Evolutionary conservation across 2,113 vertebrate species (phyloP).

Genomic region (Tichodroma muraria): DNA sequence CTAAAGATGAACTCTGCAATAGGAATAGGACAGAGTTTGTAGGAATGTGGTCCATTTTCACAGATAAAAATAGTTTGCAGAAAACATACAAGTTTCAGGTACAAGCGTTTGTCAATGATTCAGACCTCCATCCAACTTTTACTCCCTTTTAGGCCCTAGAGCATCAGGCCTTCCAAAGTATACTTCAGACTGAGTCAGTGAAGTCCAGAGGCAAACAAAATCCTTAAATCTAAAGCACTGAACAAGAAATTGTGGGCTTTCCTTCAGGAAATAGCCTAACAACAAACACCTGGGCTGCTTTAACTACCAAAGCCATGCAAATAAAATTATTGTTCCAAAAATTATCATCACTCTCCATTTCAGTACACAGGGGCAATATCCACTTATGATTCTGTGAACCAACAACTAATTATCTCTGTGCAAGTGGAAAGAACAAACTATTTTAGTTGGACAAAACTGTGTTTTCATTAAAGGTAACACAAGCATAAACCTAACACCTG

Average conservation of each 20-base stretch:
- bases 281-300: not conserved
- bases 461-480: not conserved
- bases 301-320: not conserved
- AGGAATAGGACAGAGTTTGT: not conserved
- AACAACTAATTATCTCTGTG: not conserved
- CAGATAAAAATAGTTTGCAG: not conserved
- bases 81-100: not conserved
- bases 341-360: not conserved
- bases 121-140: not conserved
- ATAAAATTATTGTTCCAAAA: not conserved
- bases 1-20: not conserved
- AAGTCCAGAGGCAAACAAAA: not conserved
- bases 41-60: not conserved
- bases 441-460: not conserved
- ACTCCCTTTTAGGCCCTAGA: not conserved
- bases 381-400: not conserved
- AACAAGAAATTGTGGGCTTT: not conserved
- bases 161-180: not conserved
- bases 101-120: not conserved
- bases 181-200: not conserved
- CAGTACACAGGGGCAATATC: not conserved
- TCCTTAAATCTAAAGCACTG: not conserved
- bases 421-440: not conserved
- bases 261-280: not conserved
- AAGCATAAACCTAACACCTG: not conserved